These are phyloP conservation scores for Plebejus anna DNA, from an alignment of 2,888 invertebrate species.

Conservation along the genomic window DNA sequence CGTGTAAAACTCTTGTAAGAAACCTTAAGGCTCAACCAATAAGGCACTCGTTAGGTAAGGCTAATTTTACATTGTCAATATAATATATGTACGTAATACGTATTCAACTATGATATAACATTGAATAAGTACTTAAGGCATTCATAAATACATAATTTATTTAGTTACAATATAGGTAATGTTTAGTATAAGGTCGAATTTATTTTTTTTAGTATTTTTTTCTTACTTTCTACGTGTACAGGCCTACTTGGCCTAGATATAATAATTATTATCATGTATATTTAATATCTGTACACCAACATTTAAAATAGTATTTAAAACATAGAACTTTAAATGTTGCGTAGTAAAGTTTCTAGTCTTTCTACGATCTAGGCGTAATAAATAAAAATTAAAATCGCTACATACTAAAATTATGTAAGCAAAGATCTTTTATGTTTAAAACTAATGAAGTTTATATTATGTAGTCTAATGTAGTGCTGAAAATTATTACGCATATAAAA, in stretches of 20 bases:
- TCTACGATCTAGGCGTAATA: background rate
- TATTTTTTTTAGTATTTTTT: background rate
- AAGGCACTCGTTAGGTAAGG: conserved; percentile 10
- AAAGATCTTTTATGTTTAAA: conserved; percentile 12
- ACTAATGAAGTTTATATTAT: background rate
- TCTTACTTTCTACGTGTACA: background rate
- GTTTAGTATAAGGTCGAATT: conserved; percentile 1
- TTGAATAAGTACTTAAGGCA: background rate
- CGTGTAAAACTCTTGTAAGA: background rate
- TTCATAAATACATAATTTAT: background rate
- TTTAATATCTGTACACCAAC: background rate
- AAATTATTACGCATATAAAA: background rate
- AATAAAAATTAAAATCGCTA: background rate
- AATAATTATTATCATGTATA: background rate
- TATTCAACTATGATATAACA: background rate
- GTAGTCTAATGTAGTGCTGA: background rate
- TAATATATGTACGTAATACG: background rate
- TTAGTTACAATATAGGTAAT: background rate
- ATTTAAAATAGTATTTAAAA: conserved; percentile 5
- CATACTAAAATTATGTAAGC: background rate
- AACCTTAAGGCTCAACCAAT: background rate
- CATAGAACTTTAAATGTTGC: background rate
- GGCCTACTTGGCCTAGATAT: background rate
- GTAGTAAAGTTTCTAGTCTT: background rate
- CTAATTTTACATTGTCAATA: background rate